Base-by-base conservation (phyloP, 2,113 vertebrate species). In the Campylorhamphus procurvoides region DNA sequence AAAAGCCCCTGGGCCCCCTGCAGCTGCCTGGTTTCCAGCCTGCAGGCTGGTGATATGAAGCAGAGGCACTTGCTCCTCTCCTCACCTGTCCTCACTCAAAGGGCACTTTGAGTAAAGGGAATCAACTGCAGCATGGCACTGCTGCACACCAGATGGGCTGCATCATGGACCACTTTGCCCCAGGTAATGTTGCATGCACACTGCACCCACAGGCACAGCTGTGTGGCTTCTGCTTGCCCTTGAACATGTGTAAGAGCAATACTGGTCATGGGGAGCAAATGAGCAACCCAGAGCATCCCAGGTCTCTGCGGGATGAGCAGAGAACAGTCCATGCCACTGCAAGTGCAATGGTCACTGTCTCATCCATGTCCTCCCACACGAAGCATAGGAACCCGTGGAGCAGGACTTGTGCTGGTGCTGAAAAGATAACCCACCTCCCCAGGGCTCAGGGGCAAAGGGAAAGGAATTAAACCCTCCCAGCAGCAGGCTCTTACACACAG, bases 231-330 rank as follows among this genome's bases (percentile, higher is more conserved):
- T 72, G 37, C 1, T 4, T 55, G 71, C 14, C n/a, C 37, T 37
- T 60, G 55, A 35, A 37, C 7, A 3, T 15, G 8, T 39, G 19
- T 59, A 79, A 86, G 74, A 5, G 53, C 46, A 69, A 18, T 10
- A 33, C 44, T 33, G 29, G 20, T 74, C 84, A 66, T 0, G 0
- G 47, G 9, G 40, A 69, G 40, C n/a, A 79, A 46, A 67, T 0
- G 0, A 82, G 55, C 33, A 85, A 28, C 66, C n/a, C 69, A 24
- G 23, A 81, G n/a, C 13, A 47, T 66, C 60, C 14, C 33, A 68
- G 15, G 12, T 58, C 74, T 82, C 69, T 29, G 5, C 0, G 0
- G 31, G 58, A 68, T n/a, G 44, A 68, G 67, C 23, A 33, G 78
- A 59, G 29, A 72, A 83, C 18, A 79, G 25, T 14, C 24, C 0